Evolutionary conservation across 2,113 vertebrate species (phyloP).

Genomic region (Corythornis madagascariensis): DNA sequence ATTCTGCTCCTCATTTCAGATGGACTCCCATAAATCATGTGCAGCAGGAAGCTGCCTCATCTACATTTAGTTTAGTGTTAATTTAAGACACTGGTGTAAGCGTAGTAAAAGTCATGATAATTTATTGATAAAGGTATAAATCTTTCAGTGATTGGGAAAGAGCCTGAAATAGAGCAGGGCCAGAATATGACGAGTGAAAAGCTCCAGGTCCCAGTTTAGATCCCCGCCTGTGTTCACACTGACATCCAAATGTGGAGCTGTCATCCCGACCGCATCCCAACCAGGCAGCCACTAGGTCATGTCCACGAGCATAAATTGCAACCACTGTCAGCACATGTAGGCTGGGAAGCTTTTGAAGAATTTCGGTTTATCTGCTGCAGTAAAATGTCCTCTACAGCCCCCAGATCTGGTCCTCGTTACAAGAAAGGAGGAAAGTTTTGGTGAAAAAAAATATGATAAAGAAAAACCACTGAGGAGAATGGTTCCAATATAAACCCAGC

Average conservation of each 20-base stretch:
- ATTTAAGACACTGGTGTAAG: constrained; percentile 62
- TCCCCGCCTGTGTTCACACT: constrained; percentile 24
- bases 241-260: constrained; percentile 37
- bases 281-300: constrained; percentile 33
- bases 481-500: neutral
- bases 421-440: constrained; percentile 42
- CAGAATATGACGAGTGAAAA: constrained; percentile 16
- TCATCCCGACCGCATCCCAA: constrained; percentile 21
- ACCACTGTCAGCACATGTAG: constrained; percentile 51
- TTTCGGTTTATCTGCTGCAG: neutral
- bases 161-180: constrained; percentile 15
- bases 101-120: constrained; percentile 66
- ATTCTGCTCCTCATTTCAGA: constrained; percentile 52
- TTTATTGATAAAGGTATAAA: constrained; percentile 70
- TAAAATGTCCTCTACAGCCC: constrained; percentile 11
- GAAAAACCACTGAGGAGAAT: constrained; percentile 16
- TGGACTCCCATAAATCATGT: constrained; percentile 1
- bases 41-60: constrained; percentile 62
- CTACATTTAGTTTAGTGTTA: constrained; percentile 56
- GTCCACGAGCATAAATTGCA: constrained; percentile 41
- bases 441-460: constrained; percentile 47
- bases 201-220: constrained; percentile 13
- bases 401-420: neutral
- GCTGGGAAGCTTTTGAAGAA: constrained; percentile 37
- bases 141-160: constrained; percentile 60